Conservation (phyloP, 2,797 vertebrate genomes). For the Enteromius paludinosus region DNA sequence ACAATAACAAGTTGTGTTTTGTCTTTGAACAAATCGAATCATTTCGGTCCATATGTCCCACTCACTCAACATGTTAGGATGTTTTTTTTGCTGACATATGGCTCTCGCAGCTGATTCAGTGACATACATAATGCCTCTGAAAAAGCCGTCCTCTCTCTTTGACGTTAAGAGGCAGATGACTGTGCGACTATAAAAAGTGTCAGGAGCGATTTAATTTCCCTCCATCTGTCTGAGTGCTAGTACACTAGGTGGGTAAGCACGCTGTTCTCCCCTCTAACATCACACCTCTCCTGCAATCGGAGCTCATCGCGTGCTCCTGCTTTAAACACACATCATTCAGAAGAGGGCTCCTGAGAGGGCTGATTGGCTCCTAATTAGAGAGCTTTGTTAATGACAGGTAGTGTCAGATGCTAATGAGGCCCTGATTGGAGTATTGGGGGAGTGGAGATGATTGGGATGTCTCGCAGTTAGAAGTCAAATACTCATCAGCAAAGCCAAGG, state of each 20-base stretch:
- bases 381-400: slow-evolving; percentile 69
- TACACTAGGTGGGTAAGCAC: slow-evolving; percentile 45
- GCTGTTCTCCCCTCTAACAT: slow-evolving; percentile 39
- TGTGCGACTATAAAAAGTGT: slow-evolving; percentile 36
- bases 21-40: slow-evolving; percentile 2
- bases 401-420: slow-evolving; percentile 70
- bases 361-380: slow-evolving; percentile 72
- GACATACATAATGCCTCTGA: neutral
- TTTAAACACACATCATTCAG: slow-evolving; percentile 60
- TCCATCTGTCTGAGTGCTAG: slow-evolving; percentile 51
- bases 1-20: neutral
- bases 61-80: neutral
- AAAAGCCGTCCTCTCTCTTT: neutral
- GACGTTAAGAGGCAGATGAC: slow-evolving; percentile 32
- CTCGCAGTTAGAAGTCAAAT: slow-evolving; percentile 67
- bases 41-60: slow-evolving; percentile 14
- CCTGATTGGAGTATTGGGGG: slow-evolving; percentile 68
- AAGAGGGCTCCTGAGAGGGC: slow-evolving; percentile 64
- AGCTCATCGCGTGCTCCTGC: slow-evolving; percentile 56
- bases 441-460: slow-evolving; percentile 65
- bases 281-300: slow-evolving; percentile 52
- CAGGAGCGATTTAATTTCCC: slow-evolving; percentile 42
- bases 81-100: slow-evolving; percentile 12
- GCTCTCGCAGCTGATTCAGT: slow-evolving; percentile 7
- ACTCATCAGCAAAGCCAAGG: slow-evolving; percentile 64